Evolutionary conservation across 2,888 invertebrate genomes (phyloP).

Genomic region (Teleiodes luculella): DNA sequence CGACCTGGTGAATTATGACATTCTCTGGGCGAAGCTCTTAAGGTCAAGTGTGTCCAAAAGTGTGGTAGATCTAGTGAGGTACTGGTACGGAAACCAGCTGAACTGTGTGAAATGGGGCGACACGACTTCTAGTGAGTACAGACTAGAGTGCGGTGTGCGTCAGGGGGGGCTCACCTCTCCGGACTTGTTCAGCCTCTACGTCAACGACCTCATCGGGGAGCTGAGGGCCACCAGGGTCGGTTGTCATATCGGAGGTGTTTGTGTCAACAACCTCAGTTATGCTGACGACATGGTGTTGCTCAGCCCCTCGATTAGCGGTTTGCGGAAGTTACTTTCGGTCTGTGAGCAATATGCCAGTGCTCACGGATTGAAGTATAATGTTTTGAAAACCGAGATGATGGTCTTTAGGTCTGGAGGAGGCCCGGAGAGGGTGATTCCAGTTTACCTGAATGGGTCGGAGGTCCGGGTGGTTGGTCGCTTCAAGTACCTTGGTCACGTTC

Average conservation of each 20-base stretch:
- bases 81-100: no score
- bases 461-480: no score
- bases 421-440: background rate
- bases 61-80: background rate
- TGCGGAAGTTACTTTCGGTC: background rate
- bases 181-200: constrained; percentile 11
- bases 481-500: no score
- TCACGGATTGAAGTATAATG: no score
- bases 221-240: constrained; percentile 12
- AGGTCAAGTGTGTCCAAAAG: background rate
- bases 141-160: no score
- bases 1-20: background rate
- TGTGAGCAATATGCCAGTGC: background rate
- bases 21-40: background rate
- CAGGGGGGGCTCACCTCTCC: constrained; percentile 11
- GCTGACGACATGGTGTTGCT: no score
- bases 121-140: no score
- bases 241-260: no score
- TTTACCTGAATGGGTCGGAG: no score
- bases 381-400: no score
- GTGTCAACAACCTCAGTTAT: constrained; percentile 4
- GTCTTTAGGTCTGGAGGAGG: no score
- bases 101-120: background rate
- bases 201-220: constrained; percentile 8
- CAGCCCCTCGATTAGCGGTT: background rate